Base-by-base conservation (phyloP, 2,797 vertebrate species). In the Gallinago solitaria region DNA sequence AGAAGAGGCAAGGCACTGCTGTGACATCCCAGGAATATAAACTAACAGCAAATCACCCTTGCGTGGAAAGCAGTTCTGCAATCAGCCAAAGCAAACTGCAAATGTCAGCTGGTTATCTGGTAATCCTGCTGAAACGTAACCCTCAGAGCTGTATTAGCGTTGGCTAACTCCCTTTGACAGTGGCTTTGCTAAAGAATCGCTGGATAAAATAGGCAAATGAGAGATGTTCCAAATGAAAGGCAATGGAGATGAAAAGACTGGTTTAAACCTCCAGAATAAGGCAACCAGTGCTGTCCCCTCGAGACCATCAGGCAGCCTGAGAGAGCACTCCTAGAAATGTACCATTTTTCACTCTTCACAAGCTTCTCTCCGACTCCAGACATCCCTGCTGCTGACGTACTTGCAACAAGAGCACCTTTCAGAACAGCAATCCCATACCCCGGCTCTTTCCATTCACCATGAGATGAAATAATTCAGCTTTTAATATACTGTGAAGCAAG, bases 41-140 rank as follows among this genome's bases (percentile, higher is more conserved):
- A 56, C 35, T 33, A 81, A 76, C 54, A 65, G 73, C 25, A 82
- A 89, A 78, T 84, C 63, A 79, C 67, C 74, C 63, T 63, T 71
- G 76, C 67, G 32, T 35, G 41, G 60, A 94, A 93, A 94, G 68
- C 73, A 48, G 88, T 64, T 93, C 75, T 28, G 83, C 33, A 74
- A 23, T 30, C 65, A 70, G 20, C 63, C 74, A 87, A 85, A 95
- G 74, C 83, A 90, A 95, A 95, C 76, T 89, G 92, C 87, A 63
- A 86, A 78, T 57, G 81, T 91, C 96, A 95, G 94, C 86, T 50
- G 67, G 78, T 73, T 64, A 68, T 59, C 77, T 74, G 50, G 56
- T 91, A 92, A 96, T 77, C 93, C 93, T 82, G 81, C 80, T 84
- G 84, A 63, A 84, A 83, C 93, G 48, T 73, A 69, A 84, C 86